Evolutionary conservation across 2,888 invertebrate species (phyloP).

Genomic region (Cataglyphis livida): DNA sequence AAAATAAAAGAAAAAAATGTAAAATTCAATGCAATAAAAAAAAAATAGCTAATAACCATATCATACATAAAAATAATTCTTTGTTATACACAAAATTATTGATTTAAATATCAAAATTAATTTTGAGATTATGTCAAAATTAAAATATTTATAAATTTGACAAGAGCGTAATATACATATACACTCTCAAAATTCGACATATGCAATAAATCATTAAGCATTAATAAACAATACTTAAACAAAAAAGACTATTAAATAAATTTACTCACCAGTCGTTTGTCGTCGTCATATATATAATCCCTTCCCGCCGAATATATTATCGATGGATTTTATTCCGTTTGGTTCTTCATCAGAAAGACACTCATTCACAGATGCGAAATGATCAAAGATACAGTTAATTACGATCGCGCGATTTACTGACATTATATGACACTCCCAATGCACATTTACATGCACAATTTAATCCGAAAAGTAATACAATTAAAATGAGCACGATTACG

Average conservation of each 20-base stretch:
- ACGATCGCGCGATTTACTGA: not conserved
- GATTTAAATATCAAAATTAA: not conserved
- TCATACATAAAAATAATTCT: not conserved
- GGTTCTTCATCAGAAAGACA: not conserved
- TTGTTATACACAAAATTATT: not conserved
- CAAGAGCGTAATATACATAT: not conserved
- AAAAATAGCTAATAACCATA: not conserved
- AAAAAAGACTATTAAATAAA: not conserved
- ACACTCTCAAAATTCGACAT: not conserved
- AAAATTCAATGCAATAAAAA: not conserved
- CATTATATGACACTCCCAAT: not conserved
- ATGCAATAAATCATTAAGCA: not conserved
- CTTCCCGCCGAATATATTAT: not conserved
- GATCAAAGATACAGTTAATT: not conserved
- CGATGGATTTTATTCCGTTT: not conserved
- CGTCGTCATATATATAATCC: not conserved
- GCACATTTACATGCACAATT: not conserved
- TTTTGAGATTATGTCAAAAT: conserved; percentile 2
- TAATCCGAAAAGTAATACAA: not conserved
- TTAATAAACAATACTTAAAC: not conserved
- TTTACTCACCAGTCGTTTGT: not conserved
- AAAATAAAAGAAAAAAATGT: not conserved
- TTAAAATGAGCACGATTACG: not conserved
- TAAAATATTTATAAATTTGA: not conserved
- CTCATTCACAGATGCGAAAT: not conserved